Base-by-base conservation (phyloP, 2,888 invertebrate species). In the Tethea ocularis region DNA sequence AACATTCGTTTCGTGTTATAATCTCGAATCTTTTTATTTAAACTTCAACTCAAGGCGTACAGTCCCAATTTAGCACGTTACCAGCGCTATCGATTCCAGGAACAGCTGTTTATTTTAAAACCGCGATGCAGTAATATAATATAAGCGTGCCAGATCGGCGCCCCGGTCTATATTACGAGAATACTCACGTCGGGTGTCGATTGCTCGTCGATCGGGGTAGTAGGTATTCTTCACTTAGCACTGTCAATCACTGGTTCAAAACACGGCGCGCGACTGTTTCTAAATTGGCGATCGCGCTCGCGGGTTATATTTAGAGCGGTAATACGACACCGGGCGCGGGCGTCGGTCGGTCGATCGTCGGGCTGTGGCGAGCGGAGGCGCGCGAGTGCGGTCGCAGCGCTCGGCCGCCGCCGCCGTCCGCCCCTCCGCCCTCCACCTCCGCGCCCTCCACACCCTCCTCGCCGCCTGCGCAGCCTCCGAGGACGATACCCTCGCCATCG, bases 211-310 rank as follows among this genome's bases (percentile, higher is more conserved):
- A 74, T 79, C 76, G 78, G 80, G 80, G 77, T 75, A 79, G 77
- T n/a, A n/a, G n/a, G n/a, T 79, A 78, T 83, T 89, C 90, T 89
- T 87, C 91, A 90, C 89, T 90, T 89, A 85, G 84, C 92, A 92
- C 92, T 91, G 87, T 91, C 91, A 92, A 93, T 91, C 92, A 93
- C 92, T 91, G 91, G 89, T 88, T 85, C 85, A 91, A 90, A 90
- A 92, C 91, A 92, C 87, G 89, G 83, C 86, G 89, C 86, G 88
- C 84, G 86, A 87, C 84, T 81, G 89, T 89, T 89, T 91, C 91
- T 84, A 91, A 93, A 92, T 92, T 89, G 92, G 92, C 89, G 89
- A 88, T 88, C 87, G 89, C 88, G 90, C 87, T 89, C 88, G 88
- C 89, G 87, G 77, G 84, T 75, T 92, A 92, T 91, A 89, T 91